Percentiles rank a stretch among this genome's conserved stretches.
Conservation (phyloP, 2,113 vertebrate species). For the Vimba vimba region DNA sequence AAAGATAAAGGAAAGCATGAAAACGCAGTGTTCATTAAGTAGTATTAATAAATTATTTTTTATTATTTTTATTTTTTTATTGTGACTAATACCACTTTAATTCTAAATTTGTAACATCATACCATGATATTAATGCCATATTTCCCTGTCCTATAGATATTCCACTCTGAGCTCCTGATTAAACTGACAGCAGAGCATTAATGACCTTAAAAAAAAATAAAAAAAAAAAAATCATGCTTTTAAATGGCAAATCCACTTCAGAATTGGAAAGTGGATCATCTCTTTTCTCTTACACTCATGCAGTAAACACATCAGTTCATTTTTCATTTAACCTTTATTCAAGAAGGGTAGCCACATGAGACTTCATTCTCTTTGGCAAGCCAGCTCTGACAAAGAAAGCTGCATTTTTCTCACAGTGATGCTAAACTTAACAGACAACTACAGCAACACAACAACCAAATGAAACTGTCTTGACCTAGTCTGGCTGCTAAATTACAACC, state of each 20-base stretch:
- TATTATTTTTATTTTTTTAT: too few species aligned
- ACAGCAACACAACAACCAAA: conserved; percentile 9
- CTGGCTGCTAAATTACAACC: not conserved
- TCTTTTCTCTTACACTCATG: not conserved
- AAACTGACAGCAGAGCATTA: not conserved
- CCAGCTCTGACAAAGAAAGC: not conserved
- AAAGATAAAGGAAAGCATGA: too few species aligned
- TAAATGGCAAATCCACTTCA: not conserved
- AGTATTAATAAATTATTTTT: too few species aligned
- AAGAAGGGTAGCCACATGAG: not conserved
- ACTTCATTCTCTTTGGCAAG: not conserved
- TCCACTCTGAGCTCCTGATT: not conserved
- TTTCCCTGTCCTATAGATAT: not conserved
- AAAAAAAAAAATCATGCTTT: not conserved
- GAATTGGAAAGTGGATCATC: not conserved
- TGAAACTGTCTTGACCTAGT: not conserved
- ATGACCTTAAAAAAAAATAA: not conserved
- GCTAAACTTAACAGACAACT: not conserved
- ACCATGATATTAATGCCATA: not conserved
- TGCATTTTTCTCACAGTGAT: not conserved
- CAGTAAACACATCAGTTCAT: not conserved
- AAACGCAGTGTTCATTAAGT: too few species aligned
- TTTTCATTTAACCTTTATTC: conserved; percentile 24
- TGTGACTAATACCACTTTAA: too few species aligned
- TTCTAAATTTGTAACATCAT: not conserved